Base-by-base conservation (phyloP, 2,888 invertebrate genomes). In the Monopis laevigella region DNA sequence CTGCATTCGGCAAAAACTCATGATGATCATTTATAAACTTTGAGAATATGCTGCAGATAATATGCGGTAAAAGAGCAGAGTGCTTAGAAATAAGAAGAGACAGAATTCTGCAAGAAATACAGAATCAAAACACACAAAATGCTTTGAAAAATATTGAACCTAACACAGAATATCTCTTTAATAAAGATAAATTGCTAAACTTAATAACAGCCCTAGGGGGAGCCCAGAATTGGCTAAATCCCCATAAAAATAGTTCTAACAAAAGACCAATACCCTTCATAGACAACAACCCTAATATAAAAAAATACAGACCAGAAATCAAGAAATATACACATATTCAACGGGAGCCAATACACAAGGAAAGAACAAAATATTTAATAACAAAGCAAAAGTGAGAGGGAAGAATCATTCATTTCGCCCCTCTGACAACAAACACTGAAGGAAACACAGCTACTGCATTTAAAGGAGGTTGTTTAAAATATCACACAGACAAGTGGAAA, bases 51-150 rank as follows among this genome's bases (percentile, higher is more conserved):
- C n/a, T 29, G 6, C 29, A 29, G 12, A 29, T 29, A 11, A 7
- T 7, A 7, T 29, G 29, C n/a, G 29, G 29, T 7, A 29, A 29
- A 12, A 29, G 29, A 29, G 29, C 29, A 29, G 29, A 29, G 12
- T 29, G 11, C 12, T 7, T 29, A 11, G 29, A 29, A 12, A 8
- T 11, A 29, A 29, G 29, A 29, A 5, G 6, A 5, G 29, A 29
- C 7, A 8, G 29, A 8, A 7, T 29, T 5, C 29, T 29, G 11
- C n/a, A 29, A 29, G 6, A 29, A 29, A 29, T 29, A 6, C 5
- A 5, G n/a, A 29, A 11, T 12, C 29, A 5, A 11, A 29, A 29
- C n/a, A 8, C 12, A 5, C 29, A 11, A 12, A 4, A 5, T 11
- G 12, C 7, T 11, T 11, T 29, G n/a, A 5, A 11, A 12, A 29